phyloP scores from a whole-genome alignment of 2,888 invertebrate genomes.

The Drosophila maculinotata region DNA sequence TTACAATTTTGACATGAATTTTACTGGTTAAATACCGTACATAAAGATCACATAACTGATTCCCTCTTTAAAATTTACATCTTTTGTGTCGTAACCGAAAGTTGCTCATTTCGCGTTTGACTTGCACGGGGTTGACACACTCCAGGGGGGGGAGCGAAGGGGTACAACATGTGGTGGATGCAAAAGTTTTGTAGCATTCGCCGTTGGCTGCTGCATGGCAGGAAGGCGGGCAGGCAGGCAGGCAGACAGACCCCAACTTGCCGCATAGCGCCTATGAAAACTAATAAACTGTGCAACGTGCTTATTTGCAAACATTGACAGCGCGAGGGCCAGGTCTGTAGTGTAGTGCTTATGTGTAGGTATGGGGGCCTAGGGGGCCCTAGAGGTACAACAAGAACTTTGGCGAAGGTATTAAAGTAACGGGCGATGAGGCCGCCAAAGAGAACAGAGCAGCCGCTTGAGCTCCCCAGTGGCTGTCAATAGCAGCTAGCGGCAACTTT shows the following conservation, averaged over 20 bases:
- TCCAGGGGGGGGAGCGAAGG: conserved; percentile 1
- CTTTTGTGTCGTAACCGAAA: conserved; percentile 43
- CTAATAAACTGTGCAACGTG: conserved; percentile 78
- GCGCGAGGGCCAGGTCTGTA: not conserved
- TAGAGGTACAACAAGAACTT: conserved; percentile 39
- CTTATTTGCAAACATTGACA: conserved; percentile 74
- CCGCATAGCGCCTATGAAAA: conserved; percentile 66
- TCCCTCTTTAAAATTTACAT: conserved; percentile 36
- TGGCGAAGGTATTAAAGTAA: conserved; percentile 48
- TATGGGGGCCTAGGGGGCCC: conserved; percentile 13
- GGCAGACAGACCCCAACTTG: conserved; percentile 15
- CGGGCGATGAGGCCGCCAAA: conserved; percentile 12
- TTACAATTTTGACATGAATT: conserved; percentile 12
- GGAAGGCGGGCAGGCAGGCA: too few relatives aligned
- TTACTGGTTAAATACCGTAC: conserved; percentile 29
- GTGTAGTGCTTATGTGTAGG: too few relatives aligned
- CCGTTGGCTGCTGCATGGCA: conserved; percentile 30
- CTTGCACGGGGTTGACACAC: conserved; percentile 59
- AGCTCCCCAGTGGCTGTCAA: conserved; percentile 24
- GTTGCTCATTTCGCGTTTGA: conserved; percentile 62
- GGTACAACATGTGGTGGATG: conserved; percentile 10
- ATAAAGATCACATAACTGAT: not conserved
- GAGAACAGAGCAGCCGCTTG: not conserved
- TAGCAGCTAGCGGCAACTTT: conserved; percentile 31
- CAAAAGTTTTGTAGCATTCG: conserved; percentile 58